These are phyloP conservation scores for Margarornis squamiger DNA, from an alignment of 2,797 vertebrate genomes.

Conservation along the genomic window DNA sequence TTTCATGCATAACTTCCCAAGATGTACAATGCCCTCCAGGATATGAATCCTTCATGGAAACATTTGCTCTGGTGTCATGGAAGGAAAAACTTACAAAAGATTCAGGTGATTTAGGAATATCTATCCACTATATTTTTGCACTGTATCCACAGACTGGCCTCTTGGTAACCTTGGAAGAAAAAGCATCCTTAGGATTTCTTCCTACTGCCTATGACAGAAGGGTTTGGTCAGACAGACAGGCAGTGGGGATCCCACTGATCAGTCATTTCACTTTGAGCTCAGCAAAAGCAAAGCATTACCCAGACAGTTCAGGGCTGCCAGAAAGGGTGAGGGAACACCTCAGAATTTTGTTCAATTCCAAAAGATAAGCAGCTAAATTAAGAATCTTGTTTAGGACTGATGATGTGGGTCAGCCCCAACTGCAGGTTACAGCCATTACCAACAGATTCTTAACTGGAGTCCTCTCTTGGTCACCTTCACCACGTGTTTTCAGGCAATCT, in stretches of 20 bases:
- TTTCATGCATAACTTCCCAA: background rate
- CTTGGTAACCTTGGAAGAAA: background rate
- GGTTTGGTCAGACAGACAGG: background rate
- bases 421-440: background rate
- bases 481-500: accelerated
- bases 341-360: background rate
- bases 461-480: background rate
- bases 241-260: background rate
- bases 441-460: background rate
- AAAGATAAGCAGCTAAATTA: background rate
- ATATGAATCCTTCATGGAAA: background rate
- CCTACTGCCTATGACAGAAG: background rate
- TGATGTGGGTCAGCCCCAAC: background rate
- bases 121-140: background rate
- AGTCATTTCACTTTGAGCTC: background rate
- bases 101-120: background rate
- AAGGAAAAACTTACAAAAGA: background rate
- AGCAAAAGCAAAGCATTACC: background rate
- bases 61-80: background rate
- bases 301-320: background rate
- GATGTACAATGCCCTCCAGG: background rate
- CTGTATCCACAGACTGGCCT: background rate
- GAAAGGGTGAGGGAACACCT: background rate
- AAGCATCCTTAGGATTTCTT: background rate
- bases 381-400: background rate